phyloP scores from a whole-genome alignment of 2,113 vertebrate genomes.

The Cyprinodon brontotheroides region DNA sequence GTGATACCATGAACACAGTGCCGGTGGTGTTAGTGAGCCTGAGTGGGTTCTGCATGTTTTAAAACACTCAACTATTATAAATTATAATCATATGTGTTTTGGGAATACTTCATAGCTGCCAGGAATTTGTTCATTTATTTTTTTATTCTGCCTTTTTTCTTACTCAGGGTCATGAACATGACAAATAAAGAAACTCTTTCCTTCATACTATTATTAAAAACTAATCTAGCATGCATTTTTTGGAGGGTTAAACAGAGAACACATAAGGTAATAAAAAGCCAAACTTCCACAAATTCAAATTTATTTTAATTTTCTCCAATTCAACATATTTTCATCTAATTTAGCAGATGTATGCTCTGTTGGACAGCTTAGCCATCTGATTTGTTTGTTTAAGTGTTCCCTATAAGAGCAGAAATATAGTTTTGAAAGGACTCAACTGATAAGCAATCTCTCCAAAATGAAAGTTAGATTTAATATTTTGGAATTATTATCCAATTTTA shows the following conservation, averaged over 20 bases:
- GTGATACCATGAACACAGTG: background rate
- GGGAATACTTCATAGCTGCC: background rate
- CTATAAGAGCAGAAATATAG: no score
- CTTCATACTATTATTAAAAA: background rate
- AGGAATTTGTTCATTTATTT: background rate
- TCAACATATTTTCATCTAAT: no score
- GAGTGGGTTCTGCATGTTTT: background rate
- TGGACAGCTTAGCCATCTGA: background rate
- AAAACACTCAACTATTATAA: background rate
- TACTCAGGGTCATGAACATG: background rate
- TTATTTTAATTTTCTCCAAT: no score
- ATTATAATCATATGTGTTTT: background rate
- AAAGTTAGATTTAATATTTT: no score
- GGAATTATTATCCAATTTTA: no score
- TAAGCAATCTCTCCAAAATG: no score
- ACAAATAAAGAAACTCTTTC: background rate
- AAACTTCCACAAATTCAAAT: background rate
- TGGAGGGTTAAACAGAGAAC: background rate
- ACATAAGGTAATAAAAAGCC: background rate
- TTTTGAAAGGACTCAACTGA: no score
- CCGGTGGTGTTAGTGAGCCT: background rate
- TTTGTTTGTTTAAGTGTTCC: no score
- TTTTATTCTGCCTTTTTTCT: background rate
- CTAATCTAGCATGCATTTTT: background rate
- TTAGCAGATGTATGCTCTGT: no score